Evolutionary conservation across 2,888 invertebrate genomes (phyloP), one percentile per base, ranked within the genome.

Genomic region (Phorcus lineatus): DNA sequence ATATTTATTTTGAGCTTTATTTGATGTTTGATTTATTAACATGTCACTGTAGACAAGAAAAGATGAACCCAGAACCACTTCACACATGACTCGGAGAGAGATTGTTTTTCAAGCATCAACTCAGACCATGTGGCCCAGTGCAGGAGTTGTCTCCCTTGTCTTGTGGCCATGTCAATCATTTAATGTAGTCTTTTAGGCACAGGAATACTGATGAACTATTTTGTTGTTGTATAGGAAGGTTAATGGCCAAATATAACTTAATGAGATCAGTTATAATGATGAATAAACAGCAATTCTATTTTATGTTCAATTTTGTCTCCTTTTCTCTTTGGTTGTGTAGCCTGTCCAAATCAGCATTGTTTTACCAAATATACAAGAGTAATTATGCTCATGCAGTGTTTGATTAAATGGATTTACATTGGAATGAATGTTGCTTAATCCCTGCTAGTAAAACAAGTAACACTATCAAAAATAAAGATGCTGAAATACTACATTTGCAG

Each of bases 221-320:
- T 62, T 62, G 62, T 62, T 62, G 62, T 62, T 62, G 28, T 28
- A 24, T 62, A 62, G 62, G 24, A 62, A 28, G 62, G 62, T 62
- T 62, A 62, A 62, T 28, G 62, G 62, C 62, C 24, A 28, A 62
- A 62, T 62, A 62, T 62, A 47, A 47, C 47, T 47, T 47, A 47
- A 47, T 47, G 24, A 62, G 24, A 62, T 62, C 62, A 62, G 62
- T 62, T 62, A 62, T 62, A 28, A 62, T 62, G 62, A 62, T 62
- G 62, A 62, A 62, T 62, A 62, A 62, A 62, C 62, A 62, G 62
- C 62, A 62, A 62, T 28, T 62, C 24, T 62, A 62, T 62, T 62
- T 62, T 62, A 62, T 62, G 24, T 11, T 22, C 47, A 28, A n/a
- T 62, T 17, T 62, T 62, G 62, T 62, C 28, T 24, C 24, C 17